These are phyloP conservation scores for Mionectes macconnelli DNA, from an alignment of 2,113 vertebrate species.

Conservation along the genomic window DNA sequence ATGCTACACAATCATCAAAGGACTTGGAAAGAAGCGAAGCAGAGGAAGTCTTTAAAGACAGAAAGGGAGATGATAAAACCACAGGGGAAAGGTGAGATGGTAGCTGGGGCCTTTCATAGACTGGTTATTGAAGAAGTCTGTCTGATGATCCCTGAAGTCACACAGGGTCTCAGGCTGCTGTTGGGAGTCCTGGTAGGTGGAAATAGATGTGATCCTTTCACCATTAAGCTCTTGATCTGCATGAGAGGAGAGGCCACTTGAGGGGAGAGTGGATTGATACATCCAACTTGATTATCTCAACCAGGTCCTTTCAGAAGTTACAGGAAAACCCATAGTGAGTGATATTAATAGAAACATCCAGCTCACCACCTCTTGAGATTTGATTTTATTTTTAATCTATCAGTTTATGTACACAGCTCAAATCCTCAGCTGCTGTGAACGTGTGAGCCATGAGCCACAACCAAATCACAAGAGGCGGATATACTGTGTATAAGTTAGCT, in stretches of 20 bases:
- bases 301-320: background rate
- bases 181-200: background rate
- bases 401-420: background rate
- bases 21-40: background rate
- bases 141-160: background rate
- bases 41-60: background rate
- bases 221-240: background rate
- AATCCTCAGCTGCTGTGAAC: background rate
- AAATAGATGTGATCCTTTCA: background rate
- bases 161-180: background rate
- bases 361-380: background rate
- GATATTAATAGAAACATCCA: background rate
- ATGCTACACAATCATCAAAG: rapidly evolving
- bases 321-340: background rate
- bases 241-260: background rate
- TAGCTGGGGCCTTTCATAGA: background rate
- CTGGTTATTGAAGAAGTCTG: background rate
- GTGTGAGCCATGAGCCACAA: background rate
- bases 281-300: background rate
- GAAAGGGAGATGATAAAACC: background rate
- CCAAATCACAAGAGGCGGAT: background rate
- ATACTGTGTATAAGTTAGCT: background rate
- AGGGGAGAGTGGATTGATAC: background rate
- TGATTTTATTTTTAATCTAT: background rate
- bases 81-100: background rate